Percentiles rank a stretch among this genome's conserved stretches.
phyloP scores from a whole-genome alignment of 2,797 vertebrate genomes.

The Ptychadena robeensis region DNA sequence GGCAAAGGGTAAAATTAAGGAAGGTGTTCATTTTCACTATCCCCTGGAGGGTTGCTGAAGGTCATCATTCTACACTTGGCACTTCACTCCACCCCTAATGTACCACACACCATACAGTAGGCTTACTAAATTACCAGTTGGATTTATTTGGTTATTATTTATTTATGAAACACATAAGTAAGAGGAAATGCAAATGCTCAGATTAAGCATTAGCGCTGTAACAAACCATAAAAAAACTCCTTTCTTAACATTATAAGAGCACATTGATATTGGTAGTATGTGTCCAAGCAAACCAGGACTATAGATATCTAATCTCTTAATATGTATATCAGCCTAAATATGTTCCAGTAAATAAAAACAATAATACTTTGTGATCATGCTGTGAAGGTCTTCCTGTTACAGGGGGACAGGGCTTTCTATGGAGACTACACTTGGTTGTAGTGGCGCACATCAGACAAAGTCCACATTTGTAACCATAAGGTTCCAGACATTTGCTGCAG shows the following conservation, averaged over 20 bases:
- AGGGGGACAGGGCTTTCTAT: no score
- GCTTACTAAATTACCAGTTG: not conserved
- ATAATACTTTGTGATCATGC: no score
- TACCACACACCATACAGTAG: not conserved
- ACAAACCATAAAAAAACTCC: not conserved
- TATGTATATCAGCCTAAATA: no score
- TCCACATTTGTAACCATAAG: not conserved
- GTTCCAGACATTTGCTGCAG: not conserved
- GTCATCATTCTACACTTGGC: constrained; percentile 18
- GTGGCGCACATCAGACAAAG: not conserved
- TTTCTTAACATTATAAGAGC: not conserved
- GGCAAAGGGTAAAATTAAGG: constrained; percentile 57
- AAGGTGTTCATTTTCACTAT: constrained; percentile 56
- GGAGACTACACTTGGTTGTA: no score
- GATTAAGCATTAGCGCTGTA: not conserved
- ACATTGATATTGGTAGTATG: not conserved
- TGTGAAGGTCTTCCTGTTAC: no score
- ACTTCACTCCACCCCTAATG: constrained; percentile 1
- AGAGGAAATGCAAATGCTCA: not conserved
- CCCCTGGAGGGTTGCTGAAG: constrained; percentile 41
- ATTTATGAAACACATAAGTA: not conserved
- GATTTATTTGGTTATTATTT: not conserved
- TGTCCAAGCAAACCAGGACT: not conserved
- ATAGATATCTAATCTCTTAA: no score
- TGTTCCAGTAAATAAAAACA: no score